Conservation (phyloP, 2,888 invertebrate species). For the Limnephilus rhombicus region DNA sequence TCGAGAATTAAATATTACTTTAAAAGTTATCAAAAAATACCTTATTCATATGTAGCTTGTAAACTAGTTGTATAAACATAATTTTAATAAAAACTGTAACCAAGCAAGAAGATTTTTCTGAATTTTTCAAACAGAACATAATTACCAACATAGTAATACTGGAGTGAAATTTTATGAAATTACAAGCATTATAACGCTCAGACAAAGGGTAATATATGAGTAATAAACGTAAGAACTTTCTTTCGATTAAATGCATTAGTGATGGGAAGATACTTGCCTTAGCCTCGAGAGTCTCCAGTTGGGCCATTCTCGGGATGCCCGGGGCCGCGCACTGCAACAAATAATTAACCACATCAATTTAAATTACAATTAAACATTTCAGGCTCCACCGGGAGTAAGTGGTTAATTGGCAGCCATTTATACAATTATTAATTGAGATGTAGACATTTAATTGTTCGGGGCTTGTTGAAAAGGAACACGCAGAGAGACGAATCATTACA, state of each 20-base stretch:
- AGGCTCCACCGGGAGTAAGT: background rate
- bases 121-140: too few relatives aligned
- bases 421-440: background rate
- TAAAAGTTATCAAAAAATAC: too few relatives aligned
- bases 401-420: background rate
- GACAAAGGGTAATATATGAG: too few relatives aligned
- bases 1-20: too few relatives aligned
- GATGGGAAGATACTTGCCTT: conserved; percentile 74
- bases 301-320: conserved; percentile 77
- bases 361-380: conserved; percentile 20
- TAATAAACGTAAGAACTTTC: background rate
- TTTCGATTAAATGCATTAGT: conserved; percentile 18
- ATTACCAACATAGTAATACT: too few relatives aligned
- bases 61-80: too few relatives aligned
- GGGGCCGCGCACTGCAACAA: conserved; percentile 51
- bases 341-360: conserved; percentile 23
- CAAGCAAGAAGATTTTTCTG: too few relatives aligned
- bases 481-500: background rate
- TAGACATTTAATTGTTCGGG: background rate
- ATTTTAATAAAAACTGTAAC: too few relatives aligned
- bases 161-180: too few relatives aligned
- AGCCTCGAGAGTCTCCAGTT: conserved; percentile 82
- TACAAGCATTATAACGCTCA: too few relatives aligned
- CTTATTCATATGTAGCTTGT: too few relatives aligned
- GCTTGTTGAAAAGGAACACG: background rate